Base-by-base conservation (phyloP, 2,113 vertebrate genomes). In the Meleagris gallopavo region DNA sequence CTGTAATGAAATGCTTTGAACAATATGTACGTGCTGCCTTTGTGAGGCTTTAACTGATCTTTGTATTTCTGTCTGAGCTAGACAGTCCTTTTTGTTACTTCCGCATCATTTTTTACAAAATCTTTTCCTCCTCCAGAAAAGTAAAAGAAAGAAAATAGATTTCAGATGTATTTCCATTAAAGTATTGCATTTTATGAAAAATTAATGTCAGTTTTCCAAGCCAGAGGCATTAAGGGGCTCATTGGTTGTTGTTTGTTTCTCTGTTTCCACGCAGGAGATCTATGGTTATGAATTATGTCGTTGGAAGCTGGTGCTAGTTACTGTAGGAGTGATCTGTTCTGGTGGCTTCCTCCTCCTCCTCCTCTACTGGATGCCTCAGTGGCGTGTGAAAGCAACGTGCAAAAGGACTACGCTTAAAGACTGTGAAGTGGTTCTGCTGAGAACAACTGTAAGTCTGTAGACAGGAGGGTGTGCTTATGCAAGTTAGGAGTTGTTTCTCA, bases 281-380 rank as follows among this genome's bases (percentile, higher is more conserved):
- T 98, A 97, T 86, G 99, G 99, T 91, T 99, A 99, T 95, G 97
- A 97, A 74, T 95, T 98, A 21, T 99, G 99, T 97, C 98, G 96
- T 46, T 99, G 99, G 99, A 99, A 98, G 94, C 45, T 99, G 96
- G 98, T 97, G 45, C 82, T 99, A 7, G 98, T 99, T 94, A 96
- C 97, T 83, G 62, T 98, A 4, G 99, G 99, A 29, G 99, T 98
- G 94, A 75, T 99, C 72, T 98, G 98, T 92, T 98, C 98, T 5
- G 99, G 99, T 8, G 99, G 99, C 57, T 99, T 99, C 97, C 98
- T 99, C 25, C 98, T 99, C 61, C 98, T 99, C 81, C 98, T 99
- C 77, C 99, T 99, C 93, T 99, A 99, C 95, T 99, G 99, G 99
- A 98, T 99, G 98, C 99, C 99, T 9, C 98, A 99, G 97, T 99